These are phyloP conservation scores for Thecophora atra DNA, from an alignment of 2,888 invertebrate genomes.

Conservation along the genomic window DNA sequence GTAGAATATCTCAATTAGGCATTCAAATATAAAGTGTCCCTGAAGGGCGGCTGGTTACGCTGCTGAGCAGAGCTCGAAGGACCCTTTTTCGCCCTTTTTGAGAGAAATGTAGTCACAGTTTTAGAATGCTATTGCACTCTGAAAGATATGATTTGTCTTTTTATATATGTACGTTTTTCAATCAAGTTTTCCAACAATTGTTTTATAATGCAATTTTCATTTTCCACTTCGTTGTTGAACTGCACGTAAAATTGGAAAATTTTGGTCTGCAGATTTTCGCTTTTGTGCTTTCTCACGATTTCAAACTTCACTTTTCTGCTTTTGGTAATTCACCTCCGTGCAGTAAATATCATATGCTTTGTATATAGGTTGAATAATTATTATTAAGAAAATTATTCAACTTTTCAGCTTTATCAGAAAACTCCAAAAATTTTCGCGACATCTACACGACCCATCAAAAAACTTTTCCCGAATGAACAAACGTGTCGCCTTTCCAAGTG, in stretches of 20 bases:
- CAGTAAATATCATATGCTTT: too few species aligned
- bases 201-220: neutral
- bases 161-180: neutral
- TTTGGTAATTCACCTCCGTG: neutral
- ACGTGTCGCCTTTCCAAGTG: too few species aligned
- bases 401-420: conserved; percentile 1
- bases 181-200: neutral
- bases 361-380: neutral
- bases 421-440: conserved; percentile 15
- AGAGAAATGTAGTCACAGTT: too few species aligned
- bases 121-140: too few species aligned
- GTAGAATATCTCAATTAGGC: too few species aligned
- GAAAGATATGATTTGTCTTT: neutral
- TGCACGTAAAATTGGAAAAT: neutral
- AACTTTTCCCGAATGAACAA: conserved; percentile 13
- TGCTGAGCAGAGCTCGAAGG: too few species aligned
- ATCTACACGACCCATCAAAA: neutral
- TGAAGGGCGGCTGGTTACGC: too few species aligned
- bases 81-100: too few species aligned
- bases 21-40: too few species aligned
- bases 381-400: neutral
- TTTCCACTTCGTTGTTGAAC: neutral
- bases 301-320: neutral
- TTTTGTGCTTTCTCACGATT: neutral
- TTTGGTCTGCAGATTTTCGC: neutral